These are phyloP conservation scores for Epinotia bilunana DNA, from an alignment of 2,888 invertebrate genomes.

Conservation along the genomic window DNA sequence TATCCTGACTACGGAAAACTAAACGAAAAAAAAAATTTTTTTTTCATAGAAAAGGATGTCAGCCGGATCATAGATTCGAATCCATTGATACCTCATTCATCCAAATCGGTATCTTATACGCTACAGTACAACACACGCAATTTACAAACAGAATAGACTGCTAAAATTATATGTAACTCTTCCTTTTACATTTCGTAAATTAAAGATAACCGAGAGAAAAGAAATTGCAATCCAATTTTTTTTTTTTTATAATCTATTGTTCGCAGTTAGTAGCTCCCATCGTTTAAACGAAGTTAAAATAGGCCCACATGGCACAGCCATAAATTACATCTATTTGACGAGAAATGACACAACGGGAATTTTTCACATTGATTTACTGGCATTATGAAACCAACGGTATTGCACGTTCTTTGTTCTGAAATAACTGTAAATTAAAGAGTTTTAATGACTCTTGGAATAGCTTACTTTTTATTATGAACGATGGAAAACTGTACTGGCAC, in stretches of 20 bases:
- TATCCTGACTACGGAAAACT: too few species aligned
- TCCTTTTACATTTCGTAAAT: not conserved
- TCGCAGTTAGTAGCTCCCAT: not conserved
- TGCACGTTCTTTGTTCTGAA: conserved; percentile 32
- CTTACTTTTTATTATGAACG: conserved; percentile 2
- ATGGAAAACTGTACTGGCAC: not conserved
- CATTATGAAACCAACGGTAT: conserved; percentile 22
- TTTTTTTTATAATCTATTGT: too few species aligned
- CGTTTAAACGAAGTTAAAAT: conserved; percentile 1
- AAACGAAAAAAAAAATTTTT: too few species aligned
- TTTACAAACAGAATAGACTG: too few species aligned
- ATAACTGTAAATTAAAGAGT: conserved; percentile 31
- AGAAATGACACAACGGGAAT: conserved; percentile 29
- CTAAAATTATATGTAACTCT: too few species aligned
- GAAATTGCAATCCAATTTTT: not conserved
- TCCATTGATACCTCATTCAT: too few species aligned
- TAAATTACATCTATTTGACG: conserved; percentile 38
- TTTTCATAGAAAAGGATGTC: not conserved
- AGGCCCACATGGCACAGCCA: not conserved
- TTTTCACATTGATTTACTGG: conserved; percentile 36
- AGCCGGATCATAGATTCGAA: too few species aligned
- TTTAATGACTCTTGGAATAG: conserved; percentile 28
- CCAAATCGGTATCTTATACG: too few species aligned
- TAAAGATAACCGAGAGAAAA: not conserved
- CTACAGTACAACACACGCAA: too few species aligned